Conservation (phyloP, 1,140 invertebrate genomes). For the Drosophila navojoa region DNA sequence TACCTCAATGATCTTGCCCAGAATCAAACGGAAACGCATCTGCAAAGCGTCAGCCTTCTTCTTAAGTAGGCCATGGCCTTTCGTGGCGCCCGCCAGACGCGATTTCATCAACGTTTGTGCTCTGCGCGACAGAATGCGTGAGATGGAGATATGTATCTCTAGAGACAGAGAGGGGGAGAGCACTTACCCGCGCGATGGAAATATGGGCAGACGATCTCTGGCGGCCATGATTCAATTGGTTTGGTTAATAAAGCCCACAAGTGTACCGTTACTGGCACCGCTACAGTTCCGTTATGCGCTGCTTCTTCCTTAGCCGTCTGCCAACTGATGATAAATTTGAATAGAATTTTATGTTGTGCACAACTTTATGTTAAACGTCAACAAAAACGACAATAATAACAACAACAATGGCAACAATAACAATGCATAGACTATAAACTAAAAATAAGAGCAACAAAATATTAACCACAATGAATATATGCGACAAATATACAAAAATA, state of each 20-base stretch:
- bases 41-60: slow-evolving; percentile 99
- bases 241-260: not conserved
- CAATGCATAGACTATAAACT: slow-evolving; percentile 52
- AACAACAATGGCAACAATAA: slow-evolving; percentile 34
- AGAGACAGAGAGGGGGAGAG: not conserved
- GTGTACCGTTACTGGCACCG: slow-evolving; percentile 23
- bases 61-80: slow-evolving; percentile 98
- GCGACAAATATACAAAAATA: slow-evolving; percentile 72
- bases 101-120: slow-evolving; percentile 93
- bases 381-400: slow-evolving; percentile 25
- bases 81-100: slow-evolving; percentile 97
- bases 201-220: slow-evolving; percentile 97
- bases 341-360: slow-evolving; percentile 5
- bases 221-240: slow-evolving; percentile 90
- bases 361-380: not conserved
- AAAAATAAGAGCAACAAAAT: slow-evolving; percentile 77
- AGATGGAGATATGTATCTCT: not conserved
- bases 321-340: not conserved
- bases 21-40: slow-evolving; percentile 97
- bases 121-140: slow-evolving; percentile 67
- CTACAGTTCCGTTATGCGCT: slow-evolving; percentile 13
- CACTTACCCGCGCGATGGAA: slow-evolving; percentile 98
- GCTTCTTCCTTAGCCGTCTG: not conserved
- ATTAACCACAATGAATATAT: slow-evolving; percentile 73
- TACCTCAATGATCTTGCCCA: slow-evolving; percentile 99